phyloP scores from a whole-genome alignment of 2,797 vertebrate genomes.

The Lagorchestes hirsutus region DNA sequence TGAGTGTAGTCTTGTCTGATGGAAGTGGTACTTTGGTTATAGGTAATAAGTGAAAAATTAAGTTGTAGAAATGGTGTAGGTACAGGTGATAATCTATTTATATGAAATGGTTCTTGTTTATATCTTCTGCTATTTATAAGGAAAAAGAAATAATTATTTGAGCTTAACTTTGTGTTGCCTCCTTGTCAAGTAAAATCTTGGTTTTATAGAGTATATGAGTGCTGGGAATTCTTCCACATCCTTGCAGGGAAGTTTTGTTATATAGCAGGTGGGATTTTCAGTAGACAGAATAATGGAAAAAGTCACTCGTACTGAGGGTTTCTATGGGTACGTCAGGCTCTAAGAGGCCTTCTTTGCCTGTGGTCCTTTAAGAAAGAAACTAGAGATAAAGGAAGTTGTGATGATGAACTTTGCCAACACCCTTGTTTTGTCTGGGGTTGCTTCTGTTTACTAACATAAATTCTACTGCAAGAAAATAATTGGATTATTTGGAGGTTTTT shows the following conservation, averaged over 20 bases:
- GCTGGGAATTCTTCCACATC: background rate
- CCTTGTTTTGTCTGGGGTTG: background rate
- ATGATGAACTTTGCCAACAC: background rate
- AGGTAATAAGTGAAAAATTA: background rate
- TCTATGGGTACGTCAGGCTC: background rate
- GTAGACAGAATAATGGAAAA: background rate
- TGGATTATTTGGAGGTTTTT: background rate
- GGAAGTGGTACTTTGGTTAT: background rate
- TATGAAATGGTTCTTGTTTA: conserved; percentile 36
- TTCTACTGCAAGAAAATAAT: background rate
- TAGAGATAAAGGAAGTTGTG: background rate
- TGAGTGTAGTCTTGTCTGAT: background rate
- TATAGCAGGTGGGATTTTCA: conserved; percentile 53
- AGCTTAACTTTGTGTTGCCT: background rate
- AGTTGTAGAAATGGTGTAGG: background rate
- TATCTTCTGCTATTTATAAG: conserved; percentile 38
- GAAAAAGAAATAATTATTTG: conserved; percentile 15
- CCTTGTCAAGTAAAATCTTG: conserved; percentile 36
- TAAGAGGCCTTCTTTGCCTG: background rate
- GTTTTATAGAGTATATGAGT: conserved; percentile 40
- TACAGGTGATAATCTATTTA: background rate
- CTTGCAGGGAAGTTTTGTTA: background rate
- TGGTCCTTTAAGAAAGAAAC: background rate
- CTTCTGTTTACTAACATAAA: background rate
- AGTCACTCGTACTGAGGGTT: background rate